These are phyloP conservation scores for Holocentrus rufus DNA, from an alignment of 2,797 vertebrate species.

Conservation along the genomic window DNA sequence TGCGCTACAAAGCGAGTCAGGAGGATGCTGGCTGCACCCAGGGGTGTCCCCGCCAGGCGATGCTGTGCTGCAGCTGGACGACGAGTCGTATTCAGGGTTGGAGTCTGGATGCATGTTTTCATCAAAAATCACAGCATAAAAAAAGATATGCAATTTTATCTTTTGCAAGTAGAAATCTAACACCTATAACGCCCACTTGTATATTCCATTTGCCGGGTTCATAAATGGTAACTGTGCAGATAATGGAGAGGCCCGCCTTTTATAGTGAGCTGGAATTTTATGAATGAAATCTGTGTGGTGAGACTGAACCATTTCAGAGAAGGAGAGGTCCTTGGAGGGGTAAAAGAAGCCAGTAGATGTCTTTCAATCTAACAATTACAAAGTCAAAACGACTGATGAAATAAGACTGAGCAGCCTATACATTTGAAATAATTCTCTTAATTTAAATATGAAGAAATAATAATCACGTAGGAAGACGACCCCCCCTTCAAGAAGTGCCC, in stretches of 20 bases:
- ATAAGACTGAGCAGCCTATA: background rate
- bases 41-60: slow-evolving; percentile 90
- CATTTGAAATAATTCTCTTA: background rate
- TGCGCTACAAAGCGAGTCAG: slow-evolving; percentile 87
- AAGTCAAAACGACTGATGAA: background rate
- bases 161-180: slow-evolving; percentile 22
- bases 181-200: slow-evolving; percentile 28
- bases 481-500: slow-evolving; percentile 61
- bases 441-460: slow-evolving; percentile 4
- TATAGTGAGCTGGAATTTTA: slow-evolving; percentile 87
- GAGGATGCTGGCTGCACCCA: slow-evolving; percentile 86
- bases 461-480: slow-evolving; percentile 11
- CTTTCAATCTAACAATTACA: slow-evolving; percentile 21
- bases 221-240: slow-evolving; percentile 75
- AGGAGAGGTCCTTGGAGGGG: slow-evolving; percentile 40
- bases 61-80: slow-evolving; percentile 91
- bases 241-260: slow-evolving; percentile 81
- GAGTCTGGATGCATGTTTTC: slow-evolving; percentile 88
- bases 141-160: slow-evolving; percentile 9
- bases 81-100: slow-evolving; percentile 87
- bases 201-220: slow-evolving; percentile 72
- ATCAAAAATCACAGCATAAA: slow-evolving; percentile 51
- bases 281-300: slow-evolving; percentile 87
- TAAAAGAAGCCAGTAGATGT: slow-evolving; percentile 24
- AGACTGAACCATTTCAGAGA: slow-evolving; percentile 81